These are phyloP conservation scores for Sussaba pulchella DNA, from an alignment of 2,888 invertebrate genomes.

Conservation along the genomic window DNA sequence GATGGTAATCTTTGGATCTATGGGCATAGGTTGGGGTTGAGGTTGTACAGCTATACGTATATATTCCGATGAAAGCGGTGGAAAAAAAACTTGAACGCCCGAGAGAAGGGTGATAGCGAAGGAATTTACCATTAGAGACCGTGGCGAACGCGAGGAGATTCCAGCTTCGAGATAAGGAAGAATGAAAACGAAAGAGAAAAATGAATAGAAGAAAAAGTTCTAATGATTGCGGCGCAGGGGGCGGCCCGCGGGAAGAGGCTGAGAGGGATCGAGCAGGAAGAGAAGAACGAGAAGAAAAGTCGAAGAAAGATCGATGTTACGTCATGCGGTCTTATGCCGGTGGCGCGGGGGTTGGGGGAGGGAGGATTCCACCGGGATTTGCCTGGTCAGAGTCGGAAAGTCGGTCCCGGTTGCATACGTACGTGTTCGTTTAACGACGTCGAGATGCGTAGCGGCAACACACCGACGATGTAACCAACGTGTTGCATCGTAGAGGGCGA, in stretches of 20 bases:
- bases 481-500: too few relatives aligned
- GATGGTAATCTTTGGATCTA: conserved; percentile 1
- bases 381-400: too few relatives aligned
- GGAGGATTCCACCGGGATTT: too few relatives aligned
- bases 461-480: too few relatives aligned
- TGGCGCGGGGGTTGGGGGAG: not conserved
- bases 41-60: not conserved
- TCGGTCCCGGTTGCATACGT: too few relatives aligned
- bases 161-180: conserved; percentile 14
- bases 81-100: conserved; percentile 16
- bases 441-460: too few relatives aligned
- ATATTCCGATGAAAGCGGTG: conserved; percentile 2
- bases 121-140: conserved; percentile 24
- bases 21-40: conserved; percentile 10
- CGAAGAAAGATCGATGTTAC: conserved; percentile 52
- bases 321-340: conserved; percentile 38
- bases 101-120: conserved; percentile 19
- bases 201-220: conserved; percentile 1
- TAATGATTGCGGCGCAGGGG: too few relatives aligned
- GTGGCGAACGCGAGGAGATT: conserved; percentile 29
- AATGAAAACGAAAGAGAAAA: conserved; percentile 43
- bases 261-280: conserved; percentile 24
- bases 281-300: conserved; percentile 37
- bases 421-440: too few relatives aligned
- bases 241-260: not conserved